These are phyloP conservation scores for Sinella curviseta DNA, from an alignment of 1,140 invertebrate species.

Conservation along the genomic window DNA sequence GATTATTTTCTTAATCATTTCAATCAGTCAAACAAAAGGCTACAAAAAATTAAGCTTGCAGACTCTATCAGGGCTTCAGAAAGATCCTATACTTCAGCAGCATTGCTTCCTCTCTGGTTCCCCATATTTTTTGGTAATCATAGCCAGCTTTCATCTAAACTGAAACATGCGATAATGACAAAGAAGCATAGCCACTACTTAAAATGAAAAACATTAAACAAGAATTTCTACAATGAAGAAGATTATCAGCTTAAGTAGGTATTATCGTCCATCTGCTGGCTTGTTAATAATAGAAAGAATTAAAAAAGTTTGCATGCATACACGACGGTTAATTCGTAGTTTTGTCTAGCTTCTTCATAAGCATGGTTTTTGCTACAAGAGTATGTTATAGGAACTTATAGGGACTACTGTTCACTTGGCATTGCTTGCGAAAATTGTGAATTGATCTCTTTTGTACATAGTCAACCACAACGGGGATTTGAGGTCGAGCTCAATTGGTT, in stretches of 20 bases:
- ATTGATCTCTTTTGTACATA: slow-evolving; percentile 22
- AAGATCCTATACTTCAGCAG: slow-evolving; percentile 40
- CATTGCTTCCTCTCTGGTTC: slow-evolving; percentile 48
- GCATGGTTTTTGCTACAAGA: too few relatives aligned
- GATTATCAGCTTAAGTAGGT: too few relatives aligned
- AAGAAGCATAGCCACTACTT: not conserved
- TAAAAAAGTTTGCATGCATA: too few relatives aligned
- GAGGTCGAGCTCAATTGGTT: slow-evolving; percentile 14
- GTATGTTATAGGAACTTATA: too few relatives aligned
- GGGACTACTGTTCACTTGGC: too few relatives aligned
- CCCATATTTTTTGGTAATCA: slow-evolving; percentile 47
- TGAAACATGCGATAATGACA: not conserved
- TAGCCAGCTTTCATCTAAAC: not conserved
- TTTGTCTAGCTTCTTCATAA: too few relatives aligned
- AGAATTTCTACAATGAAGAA: too few relatives aligned
- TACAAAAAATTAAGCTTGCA: slow-evolving; percentile 13
- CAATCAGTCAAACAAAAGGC: slow-evolving; percentile 7
- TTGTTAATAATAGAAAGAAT: too few relatives aligned
- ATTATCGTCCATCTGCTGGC: too few relatives aligned
- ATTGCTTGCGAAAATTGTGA: not conserved
- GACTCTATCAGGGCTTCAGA: slow-evolving; percentile 37
- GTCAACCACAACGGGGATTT: slow-evolving; percentile 15
- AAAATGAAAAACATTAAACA: too few relatives aligned
- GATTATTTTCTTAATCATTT: slow-evolving; percentile 6
- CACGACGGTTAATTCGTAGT: too few relatives aligned